These are phyloP conservation scores for Heliconius hewitsoni DNA, from an alignment of 1,140 invertebrate species.

Conservation along the genomic window DNA sequence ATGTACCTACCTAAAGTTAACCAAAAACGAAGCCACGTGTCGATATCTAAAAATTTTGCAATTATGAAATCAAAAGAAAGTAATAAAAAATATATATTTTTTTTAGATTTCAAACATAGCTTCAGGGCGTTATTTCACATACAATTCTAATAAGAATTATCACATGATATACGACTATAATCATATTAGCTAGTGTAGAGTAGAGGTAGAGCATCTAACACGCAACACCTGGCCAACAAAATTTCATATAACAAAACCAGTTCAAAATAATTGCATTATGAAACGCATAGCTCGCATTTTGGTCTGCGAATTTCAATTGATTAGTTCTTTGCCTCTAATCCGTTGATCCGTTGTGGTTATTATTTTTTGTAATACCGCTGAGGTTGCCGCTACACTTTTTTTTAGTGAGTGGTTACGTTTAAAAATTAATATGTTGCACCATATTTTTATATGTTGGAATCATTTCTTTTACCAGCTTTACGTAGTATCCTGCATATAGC, in stretches of 20 bases:
- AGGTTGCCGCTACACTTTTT: neutral
- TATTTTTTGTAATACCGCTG: neutral
- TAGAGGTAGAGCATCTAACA: conserved; percentile 10
- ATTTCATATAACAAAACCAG: conserved; percentile 39
- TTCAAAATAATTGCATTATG: conserved; percentile 46
- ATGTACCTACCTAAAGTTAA: too few species aligned
- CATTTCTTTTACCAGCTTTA: neutral
- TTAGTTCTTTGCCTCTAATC: conserved; percentile 14
- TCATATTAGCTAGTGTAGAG: conserved; percentile 14
- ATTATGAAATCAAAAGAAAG: neutral
- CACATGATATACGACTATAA: neutral
- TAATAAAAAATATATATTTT: too few species aligned
- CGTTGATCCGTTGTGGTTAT: neutral
- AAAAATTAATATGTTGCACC: too few species aligned
- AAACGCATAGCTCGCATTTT: conserved; percentile 43
- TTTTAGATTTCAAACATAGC: neutral
- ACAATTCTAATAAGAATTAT: neutral
- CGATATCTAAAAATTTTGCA: neutral
- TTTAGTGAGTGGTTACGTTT: neutral
- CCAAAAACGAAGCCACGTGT: neutral
- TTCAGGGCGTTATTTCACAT: neutral
- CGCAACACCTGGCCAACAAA: conserved; percentile 41
- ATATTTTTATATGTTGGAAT: too few species aligned
- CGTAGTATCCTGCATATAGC: neutral
- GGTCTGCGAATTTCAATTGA: conserved; percentile 37